Evolutionary conservation across 1,140 invertebrate genomes (phyloP), one percentile per base, ranked within the genome.

Genomic region (Diorhabda elongata): DNA sequence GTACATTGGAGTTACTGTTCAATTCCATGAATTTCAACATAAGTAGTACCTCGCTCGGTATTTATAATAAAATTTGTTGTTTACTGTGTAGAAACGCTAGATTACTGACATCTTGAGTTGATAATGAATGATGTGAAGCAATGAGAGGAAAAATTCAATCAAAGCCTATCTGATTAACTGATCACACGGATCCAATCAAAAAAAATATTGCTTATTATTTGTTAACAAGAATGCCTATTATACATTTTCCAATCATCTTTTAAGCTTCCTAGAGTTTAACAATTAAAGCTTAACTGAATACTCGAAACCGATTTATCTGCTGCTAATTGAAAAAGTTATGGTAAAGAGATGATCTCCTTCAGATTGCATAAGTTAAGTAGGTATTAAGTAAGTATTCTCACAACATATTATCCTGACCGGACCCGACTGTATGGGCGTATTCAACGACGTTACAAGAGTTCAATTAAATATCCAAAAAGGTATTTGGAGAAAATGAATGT

Each of bases 341-440:
- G 9, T 9, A 52, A 52, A 2, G 47, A 52, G 47, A 52, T 52
- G 47, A 52, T 52, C 47, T 52, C 47, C n/a, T 52, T 52, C 47
- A 52, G 47, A 52, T 52, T 52, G 47, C 47, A 52, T 52, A 52
- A 52, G 47, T 52, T 52, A 52, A 52, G 47, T 52, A 52, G 47
- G 47, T 52, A 52, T 52, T 52, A 52, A 52, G 47, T 52, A 52
- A 52, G n/a, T n/a, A 8, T 52, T 52, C 47, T 52, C 47, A 52
- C n/a, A 52, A 52, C 47, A 6, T 52, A 52, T 52, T 52, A 52
- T 52, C 47, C 47, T 6, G n/a, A 52, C 47, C 47, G 47, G 47
- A 52, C 47, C n/a, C 3, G 47, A 52, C 2, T 52, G 47, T 8
- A 52, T 52, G 47, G 47, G 47, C 47, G 47, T 52, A 26, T 26